These are phyloP conservation scores for Minunthozetes semirufus DNA, from an alignment of 2,888 invertebrate genomes.

Conservation along the genomic window DNA sequence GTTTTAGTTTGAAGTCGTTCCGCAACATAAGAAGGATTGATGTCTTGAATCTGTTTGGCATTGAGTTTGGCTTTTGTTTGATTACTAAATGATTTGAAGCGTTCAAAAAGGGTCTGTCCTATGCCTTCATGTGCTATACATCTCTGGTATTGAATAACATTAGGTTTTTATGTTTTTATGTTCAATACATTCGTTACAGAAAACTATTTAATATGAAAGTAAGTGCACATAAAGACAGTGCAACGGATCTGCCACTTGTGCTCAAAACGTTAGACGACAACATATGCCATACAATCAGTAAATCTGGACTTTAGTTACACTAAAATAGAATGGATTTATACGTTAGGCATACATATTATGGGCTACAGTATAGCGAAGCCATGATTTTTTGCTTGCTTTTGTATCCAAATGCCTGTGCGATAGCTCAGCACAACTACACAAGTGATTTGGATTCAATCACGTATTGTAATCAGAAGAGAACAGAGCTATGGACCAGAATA, in stretches of 20 bases:
- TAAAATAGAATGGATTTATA: background rate
- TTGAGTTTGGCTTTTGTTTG: background rate
- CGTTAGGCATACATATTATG: background rate
- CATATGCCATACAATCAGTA: background rate
- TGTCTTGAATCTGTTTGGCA: background rate
- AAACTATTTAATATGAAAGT: too few relatives aligned
- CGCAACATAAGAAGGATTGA: background rate
- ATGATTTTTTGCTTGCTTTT: background rate
- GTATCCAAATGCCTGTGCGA: background rate
- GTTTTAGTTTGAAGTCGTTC: background rate
- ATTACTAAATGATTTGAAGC: background rate
- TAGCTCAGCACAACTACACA: background rate
- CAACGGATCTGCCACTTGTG: too few relatives aligned
- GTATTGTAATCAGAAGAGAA: background rate
- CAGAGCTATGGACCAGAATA: constrained; percentile 5
- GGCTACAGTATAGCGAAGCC: background rate
- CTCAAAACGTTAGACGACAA: background rate
- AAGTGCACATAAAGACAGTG: too few relatives aligned
- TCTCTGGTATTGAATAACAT: too few relatives aligned
- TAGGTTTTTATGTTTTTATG: too few relatives aligned
- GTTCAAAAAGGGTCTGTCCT: background rate
- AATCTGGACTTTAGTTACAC: constrained; percentile 1
- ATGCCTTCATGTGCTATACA: background rate
- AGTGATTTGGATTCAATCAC: constrained; percentile 4
- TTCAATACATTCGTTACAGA: too few relatives aligned